Evolutionary conservation across 2,888 invertebrate genomes (phyloP).

Genomic region (Caenorhabditis zanzibari): DNA sequence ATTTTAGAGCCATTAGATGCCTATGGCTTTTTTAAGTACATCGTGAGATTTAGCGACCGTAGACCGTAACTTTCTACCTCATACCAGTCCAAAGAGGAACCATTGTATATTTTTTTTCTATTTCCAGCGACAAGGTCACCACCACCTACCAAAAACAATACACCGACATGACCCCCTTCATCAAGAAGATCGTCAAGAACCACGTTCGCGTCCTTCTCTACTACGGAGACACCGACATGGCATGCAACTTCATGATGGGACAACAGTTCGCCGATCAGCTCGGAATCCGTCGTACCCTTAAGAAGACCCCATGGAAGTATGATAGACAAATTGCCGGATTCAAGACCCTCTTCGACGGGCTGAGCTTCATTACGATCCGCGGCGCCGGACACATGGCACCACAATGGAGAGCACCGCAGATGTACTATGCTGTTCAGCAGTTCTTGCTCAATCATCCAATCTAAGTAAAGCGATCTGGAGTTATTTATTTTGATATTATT

Average conservation of each 20-base stretch:
- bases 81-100: too few species aligned
- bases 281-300: conserved; percentile 75
- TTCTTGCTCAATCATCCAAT: conserved; percentile 83
- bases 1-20: too few species aligned
- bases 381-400: conserved; percentile 82
- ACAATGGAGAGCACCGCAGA: conserved; percentile 82
- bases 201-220: conserved; percentile 82
- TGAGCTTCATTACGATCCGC: conserved; percentile 77
- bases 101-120: not conserved
- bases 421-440: conserved; percentile 82
- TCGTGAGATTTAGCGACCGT: too few species aligned
- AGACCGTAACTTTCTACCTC: too few species aligned
- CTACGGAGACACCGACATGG: conserved; percentile 82
- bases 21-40: too few species aligned
- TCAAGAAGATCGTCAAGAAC: conserved; percentile 80
- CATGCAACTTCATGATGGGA: conserved; percentile 82
- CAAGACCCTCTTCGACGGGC: conserved; percentile 82
- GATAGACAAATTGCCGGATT: conserved; percentile 84
- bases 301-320: conserved; percentile 83
- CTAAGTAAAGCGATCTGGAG: conserved; percentile 56
- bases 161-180: conserved; percentile 80
- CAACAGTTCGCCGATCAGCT: conserved; percentile 80
- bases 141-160: conserved; percentile 81
- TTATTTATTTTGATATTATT: conserved; percentile 19
- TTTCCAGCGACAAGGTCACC: conserved; percentile 79